Conservation (phyloP, 2,888 invertebrate genomes). For the Octodonta nipae region DNA sequence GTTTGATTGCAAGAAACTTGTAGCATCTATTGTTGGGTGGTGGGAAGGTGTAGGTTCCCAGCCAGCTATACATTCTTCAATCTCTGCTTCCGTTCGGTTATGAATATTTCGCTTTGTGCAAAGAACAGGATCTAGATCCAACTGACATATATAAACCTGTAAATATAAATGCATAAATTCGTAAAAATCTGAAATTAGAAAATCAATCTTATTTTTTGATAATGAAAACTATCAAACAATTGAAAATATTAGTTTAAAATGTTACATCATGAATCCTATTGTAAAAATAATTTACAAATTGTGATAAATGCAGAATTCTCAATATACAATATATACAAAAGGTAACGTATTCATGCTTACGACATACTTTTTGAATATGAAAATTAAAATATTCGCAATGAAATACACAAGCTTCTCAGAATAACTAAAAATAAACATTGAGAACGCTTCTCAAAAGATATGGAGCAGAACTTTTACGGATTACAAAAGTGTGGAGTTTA, state of each 20-base stretch:
- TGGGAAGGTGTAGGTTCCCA: constrained; percentile 73
- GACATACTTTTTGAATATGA: no score
- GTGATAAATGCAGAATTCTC: no score
- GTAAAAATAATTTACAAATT: no score
- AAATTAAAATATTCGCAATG: no score
- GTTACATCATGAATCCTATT: no score
- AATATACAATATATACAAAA: no score
- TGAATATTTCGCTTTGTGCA: constrained; percentile 80
- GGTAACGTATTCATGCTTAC: no score
- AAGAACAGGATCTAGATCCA: constrained; percentile 64
- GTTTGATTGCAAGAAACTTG: constrained; percentile 69
- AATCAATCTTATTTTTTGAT: background rate
- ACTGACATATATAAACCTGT: constrained; percentile 84
- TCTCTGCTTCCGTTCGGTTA: constrained; percentile 62
- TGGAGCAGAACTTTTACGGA: no score
- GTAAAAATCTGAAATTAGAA: background rate
- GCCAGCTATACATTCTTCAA: constrained; percentile 53
- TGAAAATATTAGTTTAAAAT: background rate
- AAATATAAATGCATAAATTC: constrained; percentile 2
- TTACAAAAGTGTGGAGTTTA: no score
- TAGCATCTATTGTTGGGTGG: constrained; percentile 69
- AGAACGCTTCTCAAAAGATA: no score
- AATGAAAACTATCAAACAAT: background rate
- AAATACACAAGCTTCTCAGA: no score
- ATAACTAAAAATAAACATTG: no score